Base-by-base conservation (phyloP, 2,113 vertebrate species). In the Mola mola region DNA sequence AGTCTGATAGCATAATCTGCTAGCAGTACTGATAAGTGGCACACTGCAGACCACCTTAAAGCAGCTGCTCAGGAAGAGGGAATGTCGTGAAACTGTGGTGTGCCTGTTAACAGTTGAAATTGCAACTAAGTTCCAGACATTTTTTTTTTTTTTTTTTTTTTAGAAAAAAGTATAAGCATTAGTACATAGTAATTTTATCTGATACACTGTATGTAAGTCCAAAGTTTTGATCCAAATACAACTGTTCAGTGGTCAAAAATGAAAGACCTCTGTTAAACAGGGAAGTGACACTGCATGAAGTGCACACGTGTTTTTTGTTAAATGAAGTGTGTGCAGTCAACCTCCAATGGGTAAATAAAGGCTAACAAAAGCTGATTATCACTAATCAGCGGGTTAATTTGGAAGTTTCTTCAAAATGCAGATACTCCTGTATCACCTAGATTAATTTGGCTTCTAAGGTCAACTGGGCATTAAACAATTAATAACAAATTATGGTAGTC, bases 291-390 rank as follows among this genome's bases (percentile, higher is more conserved):
- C n/a, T n/a, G 11, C 10, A 33, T 33, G 31, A n/a, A 5, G 5
- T 10, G 9, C 29, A 19, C 5, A 21, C 5, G 21, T 11, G 42
- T 43, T 21, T 46, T 8, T 4, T 68, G 26, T 47, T n/a, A 17
- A n/a, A 13, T 63, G 7, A 61, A 12, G 1, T 22, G 36, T 31
- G 12, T 11, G 44, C 24, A 44, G 12, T 49, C 29, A 57, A 37
- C 9, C 19, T 41, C 38, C n/a, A 21, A 8, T 41, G 31, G 6
- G 0, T 34, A 49, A 62, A 41, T 48, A 51, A 28, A 50, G 17
- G 41, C 25, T 43, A 44, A 19, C 7, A 44, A 38, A 52, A 34
- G 25, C 36, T 41, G 2, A 69, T 41, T 60, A 56, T 3, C 20
- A 41, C 16, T 10, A 1, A 6, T 21, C 50, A 4, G 3, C n/a